Evolutionary conservation across 2,797 vertebrate genomes (phyloP).

Genomic region (Rhynchonycteris naso): DNA sequence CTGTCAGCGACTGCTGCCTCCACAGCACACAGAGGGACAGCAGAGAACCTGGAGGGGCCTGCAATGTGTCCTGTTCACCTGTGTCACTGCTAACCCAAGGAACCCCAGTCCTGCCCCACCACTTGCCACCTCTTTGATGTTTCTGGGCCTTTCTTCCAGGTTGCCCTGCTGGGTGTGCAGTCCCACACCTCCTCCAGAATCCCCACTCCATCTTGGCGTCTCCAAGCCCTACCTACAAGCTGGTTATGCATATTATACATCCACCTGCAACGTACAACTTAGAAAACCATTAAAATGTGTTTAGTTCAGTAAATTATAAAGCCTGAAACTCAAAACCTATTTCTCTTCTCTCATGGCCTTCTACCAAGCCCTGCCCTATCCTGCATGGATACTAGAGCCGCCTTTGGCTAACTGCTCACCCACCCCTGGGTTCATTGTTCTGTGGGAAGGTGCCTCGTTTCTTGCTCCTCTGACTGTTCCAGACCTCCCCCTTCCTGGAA

Average conservation of each 20-base stretch:
- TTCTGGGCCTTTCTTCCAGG: neutral
- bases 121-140: neutral
- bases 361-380: neutral
- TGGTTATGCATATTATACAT: neutral
- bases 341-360: neutral
- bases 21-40: neutral
- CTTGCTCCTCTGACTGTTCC: neutral
- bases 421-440: neutral
- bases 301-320: neutral
- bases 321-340: neutral
- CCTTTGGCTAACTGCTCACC: neutral
- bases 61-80: fast-evolving
- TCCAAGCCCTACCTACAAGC: neutral
- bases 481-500: neutral
- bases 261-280: neutral
- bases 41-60: neutral
- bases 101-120: neutral
- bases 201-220: neutral
- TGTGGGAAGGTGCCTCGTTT: neutral
- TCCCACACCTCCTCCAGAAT: neutral
- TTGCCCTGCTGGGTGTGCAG: neutral
- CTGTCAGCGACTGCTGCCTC: neutral
- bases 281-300: neutral
- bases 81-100: neutral
- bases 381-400: neutral